Conservation (phyloP, 2,113 vertebrate genomes). For the Harpagus bidentatus region DNA sequence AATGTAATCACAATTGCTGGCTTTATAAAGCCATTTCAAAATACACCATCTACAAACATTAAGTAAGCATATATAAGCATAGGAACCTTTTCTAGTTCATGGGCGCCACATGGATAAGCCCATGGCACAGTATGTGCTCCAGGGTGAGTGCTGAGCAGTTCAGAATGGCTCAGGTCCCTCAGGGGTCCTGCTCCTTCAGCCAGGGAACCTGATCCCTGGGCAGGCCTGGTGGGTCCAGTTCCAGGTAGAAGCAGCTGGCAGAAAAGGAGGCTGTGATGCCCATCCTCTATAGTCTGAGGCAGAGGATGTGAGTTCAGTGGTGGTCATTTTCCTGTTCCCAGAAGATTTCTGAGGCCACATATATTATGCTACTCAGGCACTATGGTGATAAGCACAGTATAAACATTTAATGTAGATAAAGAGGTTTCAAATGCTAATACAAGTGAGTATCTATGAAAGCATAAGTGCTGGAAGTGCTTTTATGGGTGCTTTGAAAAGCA, state of each 20-base stretch:
- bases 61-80: neutral
- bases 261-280: neutral
- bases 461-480: neutral
- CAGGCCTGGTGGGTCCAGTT: neutral
- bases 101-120: neutral
- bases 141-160: neutral
- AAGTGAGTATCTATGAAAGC: neutral
- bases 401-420: neutral
- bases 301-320: neutral
- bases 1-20: neutral
- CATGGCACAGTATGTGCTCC: neutral
- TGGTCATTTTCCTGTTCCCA: neutral
- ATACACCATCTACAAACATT: neutral
- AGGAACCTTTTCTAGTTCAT: neutral
- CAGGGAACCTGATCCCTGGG: neutral
- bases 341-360: neutral
- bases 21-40: neutral
- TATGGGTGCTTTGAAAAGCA: neutral
- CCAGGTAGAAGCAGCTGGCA: neutral
- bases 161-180: neutral
- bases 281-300: neutral
- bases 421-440: neutral
- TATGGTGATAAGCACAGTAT: neutral
- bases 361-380: neutral
- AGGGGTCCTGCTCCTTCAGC: neutral